Evolutionary conservation across 1,140 invertebrate genomes (phyloP), one percentile per base, ranked within the genome.

Genomic region (Paraescarpia echinospica): DNA sequence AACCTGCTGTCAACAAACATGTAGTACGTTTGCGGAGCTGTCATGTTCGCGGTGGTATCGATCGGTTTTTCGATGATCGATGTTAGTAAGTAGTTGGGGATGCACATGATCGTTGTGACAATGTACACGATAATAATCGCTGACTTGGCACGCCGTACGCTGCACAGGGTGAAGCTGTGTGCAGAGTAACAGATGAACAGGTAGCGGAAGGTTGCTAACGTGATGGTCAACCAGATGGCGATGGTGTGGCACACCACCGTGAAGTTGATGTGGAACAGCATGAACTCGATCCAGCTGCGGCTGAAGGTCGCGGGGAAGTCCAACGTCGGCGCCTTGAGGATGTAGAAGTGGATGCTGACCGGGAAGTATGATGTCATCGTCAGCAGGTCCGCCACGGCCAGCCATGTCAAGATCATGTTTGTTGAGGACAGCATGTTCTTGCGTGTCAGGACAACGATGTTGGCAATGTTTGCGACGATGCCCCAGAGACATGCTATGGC

Each of bases 211-310:
- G 99, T 97, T 0, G 98, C 98, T 89, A 99, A 95, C 1, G 98
- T 98, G 0, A 99, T 97, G 0, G 99, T 99, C 93, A 99, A 95
- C 97, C 98, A 99, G 92, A 99, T 99, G 0, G 98, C 98, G 89
- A 99, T 98, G 0, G 98, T 99, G 95, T 99, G 99, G 95, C 98
- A 97, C 1, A 98, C 98, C 97, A 97, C 96, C 12, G 97, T 96
- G 95, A 98, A 99, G 94, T 98, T 96, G n/a, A 95, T 95, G 93
- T 95, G 95, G 92, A 96, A 96, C 2, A 97, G 94, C 0, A 97
- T 96, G 34, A 94, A 94, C 31, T 93, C 34, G 35, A 95, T 95
- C 94, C 95, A 95, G 88, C 93, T 93, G 34, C 94, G 94, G 33
- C 93, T 94, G 33, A 93, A 93, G 5, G 95, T 95, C 0, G 93